Base-by-base conservation (phyloP, 2,888 invertebrate genomes). In the Muschampia plurimacula region DNA sequence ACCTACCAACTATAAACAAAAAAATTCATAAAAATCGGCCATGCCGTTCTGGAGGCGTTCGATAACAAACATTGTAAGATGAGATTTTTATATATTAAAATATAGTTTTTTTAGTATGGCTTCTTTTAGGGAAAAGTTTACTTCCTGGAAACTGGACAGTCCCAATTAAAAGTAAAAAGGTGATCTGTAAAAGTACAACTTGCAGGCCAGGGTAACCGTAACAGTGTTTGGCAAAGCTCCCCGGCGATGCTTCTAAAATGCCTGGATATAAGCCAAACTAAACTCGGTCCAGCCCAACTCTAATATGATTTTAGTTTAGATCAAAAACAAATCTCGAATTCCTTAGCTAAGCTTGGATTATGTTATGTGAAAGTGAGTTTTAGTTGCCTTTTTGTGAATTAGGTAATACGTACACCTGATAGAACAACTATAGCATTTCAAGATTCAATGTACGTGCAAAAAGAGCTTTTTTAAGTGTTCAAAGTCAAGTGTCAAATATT, bases 261-360 rank as follows among this genome's bases (percentile, higher is more conserved):
- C 77, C 84, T 90, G 90, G 90, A 89, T 82, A 78, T 78, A 74
- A 77, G 89, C 91, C 91, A 90, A 89, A 86, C 88, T 83, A 88
- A 90, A 89, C 87, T 87, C 46, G 28, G 64, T 64, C 15, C 81
- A 76, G 81, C 83, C 81, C 82, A 87, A 88, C 86, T 87, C 80
- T 90, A 88, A 90, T 89, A 90, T 89, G 83, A 91, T 91, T 91
- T 86, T 84, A 87, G 87, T 86, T 86, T 85, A 85, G 87, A 86
- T 86, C 84, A 80, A 82, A 88, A 90, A 90, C 90, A 89, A 89
- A 88, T 86, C 85, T 81, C 78, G 76, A 78, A 78, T 77, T 76
- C 77, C 65, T 62, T 75, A 60, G 64, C 72, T 74, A 69, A 75
- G 69, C 72, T 36, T 57, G 72, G 72, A 72, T 74, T 74, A 67